phyloP scores from a whole-genome alignment of 2,888 invertebrate genomes.

The Anorthoa munda region DNA sequence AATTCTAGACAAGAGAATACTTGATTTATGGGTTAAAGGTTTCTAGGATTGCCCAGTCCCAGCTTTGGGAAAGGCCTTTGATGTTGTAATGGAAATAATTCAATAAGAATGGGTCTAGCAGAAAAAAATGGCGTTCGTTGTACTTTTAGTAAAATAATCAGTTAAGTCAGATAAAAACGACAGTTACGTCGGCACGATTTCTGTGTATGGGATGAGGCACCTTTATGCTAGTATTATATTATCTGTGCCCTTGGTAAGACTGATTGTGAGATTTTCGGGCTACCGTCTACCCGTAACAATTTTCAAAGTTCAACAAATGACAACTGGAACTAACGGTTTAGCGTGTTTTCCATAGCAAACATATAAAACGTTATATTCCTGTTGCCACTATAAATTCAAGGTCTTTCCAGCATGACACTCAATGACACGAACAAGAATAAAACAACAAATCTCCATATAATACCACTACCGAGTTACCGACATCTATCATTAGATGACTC shows the following conservation, averaged over 20 bases:
- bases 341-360: neutral
- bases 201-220: too few relatives aligned
- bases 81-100: conserved; percentile 4
- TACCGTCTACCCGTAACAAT: too few relatives aligned
- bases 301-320: neutral
- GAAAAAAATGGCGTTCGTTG: neutral
- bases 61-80: too few relatives aligned
- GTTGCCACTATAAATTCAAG: conserved; percentile 10
- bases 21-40: conserved; percentile 16
- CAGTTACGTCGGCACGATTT: too few relatives aligned
- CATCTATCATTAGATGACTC: conserved; percentile 42
- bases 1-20: conserved; percentile 8
- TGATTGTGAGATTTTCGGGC: too few relatives aligned
- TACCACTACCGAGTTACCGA: conserved; percentile 17
- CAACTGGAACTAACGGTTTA: neutral
- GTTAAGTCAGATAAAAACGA: too few relatives aligned
- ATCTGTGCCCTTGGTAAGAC: too few relatives aligned
- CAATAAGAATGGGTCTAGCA: neutral
- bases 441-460: conserved; percentile 21
- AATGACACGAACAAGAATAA: conserved; percentile 46
- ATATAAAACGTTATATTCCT: neutral
- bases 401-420: conserved; percentile 4
- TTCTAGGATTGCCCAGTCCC: neutral
- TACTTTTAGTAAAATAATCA: too few relatives aligned
- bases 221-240: too few relatives aligned